Evolutionary conservation across 2,113 vertebrate species (phyloP).

Genomic region (Pluvialis apricaria): DNA sequence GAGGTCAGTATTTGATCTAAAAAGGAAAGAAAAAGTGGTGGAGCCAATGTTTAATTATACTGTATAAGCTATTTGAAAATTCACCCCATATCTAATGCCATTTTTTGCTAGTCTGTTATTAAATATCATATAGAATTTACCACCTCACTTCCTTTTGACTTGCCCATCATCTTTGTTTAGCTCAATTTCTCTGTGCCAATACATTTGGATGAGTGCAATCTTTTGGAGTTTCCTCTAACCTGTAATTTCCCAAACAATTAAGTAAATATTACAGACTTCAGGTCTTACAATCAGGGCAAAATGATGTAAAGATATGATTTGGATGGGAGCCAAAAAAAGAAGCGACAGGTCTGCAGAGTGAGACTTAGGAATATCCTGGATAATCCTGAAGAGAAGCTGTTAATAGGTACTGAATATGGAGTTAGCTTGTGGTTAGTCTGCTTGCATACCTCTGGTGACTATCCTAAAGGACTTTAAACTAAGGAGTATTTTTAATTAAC

Average conservation of each 20-base stretch:
- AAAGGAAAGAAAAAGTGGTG: background rate
- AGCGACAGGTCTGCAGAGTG: background rate
- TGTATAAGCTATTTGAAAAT: background rate
- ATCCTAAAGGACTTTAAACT: background rate
- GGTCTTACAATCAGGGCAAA: background rate
- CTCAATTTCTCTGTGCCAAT: background rate
- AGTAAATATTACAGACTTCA: background rate
- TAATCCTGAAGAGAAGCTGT: background rate
- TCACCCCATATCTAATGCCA: background rate
- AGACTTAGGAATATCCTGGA: background rate
- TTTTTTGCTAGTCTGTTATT: background rate
- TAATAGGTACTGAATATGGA: background rate
- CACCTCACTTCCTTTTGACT: background rate
- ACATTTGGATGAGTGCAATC: background rate
- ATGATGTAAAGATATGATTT: background rate
- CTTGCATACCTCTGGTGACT: background rate
- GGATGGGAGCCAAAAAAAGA: background rate
- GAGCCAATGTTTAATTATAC: background rate
- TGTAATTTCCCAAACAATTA: conserved; percentile 1
- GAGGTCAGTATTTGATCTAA: conserved; percentile 14
- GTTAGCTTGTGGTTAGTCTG: background rate
- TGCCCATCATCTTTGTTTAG: background rate
- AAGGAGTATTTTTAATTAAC: background rate
- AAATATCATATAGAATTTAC: conserved; percentile 7
- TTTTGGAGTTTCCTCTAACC: background rate